phyloP scores from a whole-genome alignment of 2,113 vertebrate genomes.

The Aspiorhynchus laticeps region DNA sequence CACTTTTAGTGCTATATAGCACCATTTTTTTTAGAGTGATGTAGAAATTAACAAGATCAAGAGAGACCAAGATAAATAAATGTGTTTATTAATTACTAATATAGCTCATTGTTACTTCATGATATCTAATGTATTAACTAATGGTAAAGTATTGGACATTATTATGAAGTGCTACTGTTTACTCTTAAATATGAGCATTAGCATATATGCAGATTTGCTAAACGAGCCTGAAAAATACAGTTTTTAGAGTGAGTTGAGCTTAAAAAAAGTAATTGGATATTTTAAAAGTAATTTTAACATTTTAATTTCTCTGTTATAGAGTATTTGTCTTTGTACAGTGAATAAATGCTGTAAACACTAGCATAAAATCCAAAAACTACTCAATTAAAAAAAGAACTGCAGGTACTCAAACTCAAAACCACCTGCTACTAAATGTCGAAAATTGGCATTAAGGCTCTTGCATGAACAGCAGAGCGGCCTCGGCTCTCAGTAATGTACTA shows the following conservation, averaged over 20 bases:
- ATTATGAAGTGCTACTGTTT: not conserved
- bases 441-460: not conserved
- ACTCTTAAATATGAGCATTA: not conserved
- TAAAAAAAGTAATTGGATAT: not conserved
- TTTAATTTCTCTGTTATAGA: not conserved
- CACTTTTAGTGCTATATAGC: no score
- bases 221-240: not conserved
- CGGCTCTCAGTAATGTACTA: not conserved
- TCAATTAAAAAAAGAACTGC: not conserved
- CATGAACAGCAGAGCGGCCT: not conserved
- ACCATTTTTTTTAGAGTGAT: no score
- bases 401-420: not conserved
- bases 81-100: not conserved
- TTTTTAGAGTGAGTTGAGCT: not conserved
- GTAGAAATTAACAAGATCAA: not conserved
- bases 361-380: not conserved
- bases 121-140: not conserved
- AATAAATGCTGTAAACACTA: not conserved
- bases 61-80: not conserved
- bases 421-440: slow-evolving; percentile 4
- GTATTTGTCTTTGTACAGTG: not conserved
- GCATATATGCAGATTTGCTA: no score
- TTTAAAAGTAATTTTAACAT: not conserved
- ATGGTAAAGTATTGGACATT: not conserved
- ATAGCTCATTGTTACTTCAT: not conserved